A percentile compares a stretch with the other conserved stretches of the same genome.
Conservation (phyloP, 2,113 vertebrate genomes). For the Myrmecophaga tridactyla region DNA sequence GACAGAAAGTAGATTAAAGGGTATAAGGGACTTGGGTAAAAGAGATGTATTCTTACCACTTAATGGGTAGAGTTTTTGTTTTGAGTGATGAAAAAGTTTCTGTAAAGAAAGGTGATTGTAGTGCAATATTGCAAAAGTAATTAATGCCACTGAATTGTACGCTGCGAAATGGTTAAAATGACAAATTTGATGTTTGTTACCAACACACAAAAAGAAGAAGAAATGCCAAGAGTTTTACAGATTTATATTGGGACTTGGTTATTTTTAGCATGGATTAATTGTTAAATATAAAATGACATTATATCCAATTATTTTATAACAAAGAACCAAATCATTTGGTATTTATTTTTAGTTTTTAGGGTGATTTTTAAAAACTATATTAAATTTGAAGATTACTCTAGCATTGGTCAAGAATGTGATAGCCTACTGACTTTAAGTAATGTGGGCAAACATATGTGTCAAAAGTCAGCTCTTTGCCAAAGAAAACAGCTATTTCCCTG, state of each 20-base stretch:
- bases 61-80: no score
- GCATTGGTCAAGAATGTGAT: conserved; percentile 59
- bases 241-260: conserved; percentile 40
- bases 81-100: no score
- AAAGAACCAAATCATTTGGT: conserved; percentile 15
- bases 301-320: conserved; percentile 30
- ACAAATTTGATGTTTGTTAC: no score
- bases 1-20: no score
- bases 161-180: no score
- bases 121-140: no score
- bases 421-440: neutral
- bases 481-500: neutral
- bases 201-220: neutral
- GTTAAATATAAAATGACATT: conserved; percentile 40
- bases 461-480: neutral
- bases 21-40: no score
- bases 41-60: no score
- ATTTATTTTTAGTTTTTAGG: conserved; percentile 30
- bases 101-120: no score
- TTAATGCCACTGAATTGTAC: no score
- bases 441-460: neutral
- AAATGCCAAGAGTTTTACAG: neutral
- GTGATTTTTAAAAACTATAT: conserved; percentile 23
- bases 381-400: neutral
- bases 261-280: conserved; percentile 30